A percentile compares a stretch with the other conserved stretches of the same genome.
Evolutionary conservation across 2,113 vertebrate genomes (phyloP).

Genomic region (Turnix velox): DNA sequence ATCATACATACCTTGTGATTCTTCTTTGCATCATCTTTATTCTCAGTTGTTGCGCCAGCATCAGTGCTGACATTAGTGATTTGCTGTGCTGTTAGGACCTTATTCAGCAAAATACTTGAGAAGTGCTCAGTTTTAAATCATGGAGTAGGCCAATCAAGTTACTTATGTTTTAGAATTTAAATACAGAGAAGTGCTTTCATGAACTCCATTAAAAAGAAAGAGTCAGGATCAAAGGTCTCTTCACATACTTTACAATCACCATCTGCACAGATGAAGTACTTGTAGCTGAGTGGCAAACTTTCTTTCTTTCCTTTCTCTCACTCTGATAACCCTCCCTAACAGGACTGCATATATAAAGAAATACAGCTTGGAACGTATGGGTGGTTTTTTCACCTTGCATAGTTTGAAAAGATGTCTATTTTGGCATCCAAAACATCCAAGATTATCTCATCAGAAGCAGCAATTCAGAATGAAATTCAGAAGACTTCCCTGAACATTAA

Average conservation of each 20-base stretch:
- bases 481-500: not conserved
- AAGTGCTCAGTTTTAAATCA: not conserved
- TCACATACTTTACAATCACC: not conserved
- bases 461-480: not conserved
- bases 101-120: not conserved
- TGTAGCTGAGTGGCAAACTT: not conserved
- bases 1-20: not conserved
- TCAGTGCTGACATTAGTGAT: not conserved
- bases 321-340: fast-evolving
- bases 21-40: not conserved
- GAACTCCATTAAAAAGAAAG: not conserved
- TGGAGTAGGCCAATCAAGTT: not conserved
- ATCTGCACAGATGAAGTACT: not conserved
- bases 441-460: not conserved
- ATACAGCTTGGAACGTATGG: not conserved
- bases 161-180: not conserved
- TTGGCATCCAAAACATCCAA: not conserved
- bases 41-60: not conserved
- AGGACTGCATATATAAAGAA: not conserved
- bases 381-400: not conserved
- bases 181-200: not conserved
- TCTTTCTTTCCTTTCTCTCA: not conserved
- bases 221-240: not conserved
- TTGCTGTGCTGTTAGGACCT: not conserved
- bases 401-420: not conserved